Base-by-base conservation (phyloP, 2,113 vertebrate species). In the Atractosteus spatula region DNA sequence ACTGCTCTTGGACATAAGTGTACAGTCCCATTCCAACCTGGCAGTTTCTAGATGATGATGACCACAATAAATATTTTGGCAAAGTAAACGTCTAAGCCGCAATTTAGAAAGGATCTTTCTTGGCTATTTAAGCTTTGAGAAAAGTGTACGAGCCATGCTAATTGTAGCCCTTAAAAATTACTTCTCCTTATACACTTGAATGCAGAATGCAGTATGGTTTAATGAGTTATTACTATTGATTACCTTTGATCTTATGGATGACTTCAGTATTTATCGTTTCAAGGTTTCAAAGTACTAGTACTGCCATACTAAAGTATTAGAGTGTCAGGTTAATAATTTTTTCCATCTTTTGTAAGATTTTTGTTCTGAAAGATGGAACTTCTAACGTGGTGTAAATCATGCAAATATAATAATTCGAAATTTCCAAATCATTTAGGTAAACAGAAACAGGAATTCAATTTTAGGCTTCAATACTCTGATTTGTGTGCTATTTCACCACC, bases 31-130 rank as follows among this genome's bases (percentile, higher is more conserved):
- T 4, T 8, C 3, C 3, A 12, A n/a, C 56, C 56, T 12, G n/a
- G 13, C 7, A 14, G 13, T 57, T 12, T n/a, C 56, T 57, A 4
- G 13, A 13, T 57, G 11, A 59, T n/a, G n/a, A n/a, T 59, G 13
- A 59, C 7, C 13, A 59, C 12, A 59, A 7, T 59, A 1, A 12
- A 51, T 59, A 3, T 59, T n/a, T 12, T 59, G 56, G 56, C 13
- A 59, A 59, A 14, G 45, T 68, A 68, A 68, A 68, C 66, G 54
- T 55, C 16, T 57, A n/a, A 55, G 55, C 55, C 51, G 2, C 7
- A 55, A 47, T 29, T 55, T 59, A 12, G 17, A 41, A 2, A 8
- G 68, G 7, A 57, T 55, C 14, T 12, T 41, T 57, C 17, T 42
- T 57, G 45, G 16, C 17, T 44, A 55, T 29, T 29, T 42, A 69